Conservation (phyloP, 2,888 invertebrate genomes). For the Venustoraphidia nigricollis region DNA sequence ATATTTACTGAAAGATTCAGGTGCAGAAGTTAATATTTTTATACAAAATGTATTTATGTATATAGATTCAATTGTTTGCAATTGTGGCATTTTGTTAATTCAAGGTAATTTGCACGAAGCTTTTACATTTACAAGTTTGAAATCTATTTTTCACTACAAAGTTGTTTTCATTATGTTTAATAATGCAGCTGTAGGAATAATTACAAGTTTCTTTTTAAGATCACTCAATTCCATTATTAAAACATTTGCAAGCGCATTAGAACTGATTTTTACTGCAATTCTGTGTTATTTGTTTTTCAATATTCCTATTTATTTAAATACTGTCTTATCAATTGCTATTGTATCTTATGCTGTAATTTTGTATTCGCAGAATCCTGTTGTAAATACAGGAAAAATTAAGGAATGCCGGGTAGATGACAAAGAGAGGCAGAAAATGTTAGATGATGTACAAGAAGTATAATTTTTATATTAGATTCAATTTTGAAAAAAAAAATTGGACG, state of each 20-base stretch:
- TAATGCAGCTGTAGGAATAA: conserved; percentile 82
- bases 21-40: conserved; percentile 73
- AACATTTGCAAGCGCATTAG: conserved; percentile 88
- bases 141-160: conserved; percentile 44
- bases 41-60: conserved; percentile 94
- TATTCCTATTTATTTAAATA: conserved; percentile 71
- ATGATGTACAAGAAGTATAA: conserved; percentile 10
- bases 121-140: conserved; percentile 38
- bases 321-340: conserved; percentile 63
- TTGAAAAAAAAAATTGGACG: too few relatives aligned
- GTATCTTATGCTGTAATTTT: conserved; percentile 72
- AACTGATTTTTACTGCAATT: conserved; percentile 78
- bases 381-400: conserved; percentile 27
- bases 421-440: conserved; percentile 9
- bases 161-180: conserved; percentile 73
- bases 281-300: conserved; percentile 73
- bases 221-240: conserved; percentile 89
- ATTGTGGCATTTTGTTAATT: conserved; percentile 50
- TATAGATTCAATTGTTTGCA: conserved; percentile 84
- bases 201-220: conserved; percentile 85
- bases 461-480: neutral
- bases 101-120: conserved; percentile 48
- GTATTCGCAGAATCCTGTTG: conserved; percentile 82
- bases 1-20: conserved; percentile 75
- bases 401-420: conserved; percentile 8